Conservation (phyloP, 2,888 invertebrate genomes). For the Andrena minutula region DNA sequence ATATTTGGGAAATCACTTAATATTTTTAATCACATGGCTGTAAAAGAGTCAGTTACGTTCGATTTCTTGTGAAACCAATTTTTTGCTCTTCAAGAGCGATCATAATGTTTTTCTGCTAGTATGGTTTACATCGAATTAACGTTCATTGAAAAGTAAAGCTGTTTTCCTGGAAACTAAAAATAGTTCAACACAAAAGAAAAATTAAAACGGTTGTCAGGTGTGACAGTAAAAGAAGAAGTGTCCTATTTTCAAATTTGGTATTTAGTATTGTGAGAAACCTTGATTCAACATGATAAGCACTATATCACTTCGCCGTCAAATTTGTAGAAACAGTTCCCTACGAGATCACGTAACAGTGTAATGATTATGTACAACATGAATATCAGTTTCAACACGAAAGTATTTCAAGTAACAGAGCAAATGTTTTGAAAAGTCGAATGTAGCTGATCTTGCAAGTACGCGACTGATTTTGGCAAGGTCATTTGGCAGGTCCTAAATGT, state of each 20-base stretch:
- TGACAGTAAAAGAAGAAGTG: no score
- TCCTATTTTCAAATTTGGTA: not conserved
- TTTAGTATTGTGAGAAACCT: not conserved
- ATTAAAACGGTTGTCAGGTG: no score
- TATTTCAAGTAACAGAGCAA: not conserved
- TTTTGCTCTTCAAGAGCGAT: not conserved
- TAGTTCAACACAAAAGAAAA: no score
- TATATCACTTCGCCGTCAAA: not conserved
- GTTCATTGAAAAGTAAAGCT: not conserved
- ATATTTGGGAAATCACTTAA: conserved; percentile 28
- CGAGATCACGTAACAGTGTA: not conserved
- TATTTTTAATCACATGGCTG: conserved; percentile 25
- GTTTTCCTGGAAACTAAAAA: not conserved
- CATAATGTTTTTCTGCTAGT: not conserved
- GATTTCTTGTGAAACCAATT: conserved; percentile 1
- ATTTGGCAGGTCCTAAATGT: conserved; percentile 51
- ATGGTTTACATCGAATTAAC: not conserved
- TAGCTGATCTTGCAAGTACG: conserved; percentile 3
- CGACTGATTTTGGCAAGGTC: conserved; percentile 13
- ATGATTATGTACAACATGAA: not conserved
- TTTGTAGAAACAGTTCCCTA: not conserved
- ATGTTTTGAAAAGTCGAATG: conserved; percentile 2
- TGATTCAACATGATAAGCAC: no score
- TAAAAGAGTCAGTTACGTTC: conserved; percentile 22
- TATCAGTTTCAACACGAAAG: conserved; percentile 3